Conservation (phyloP, 37 sponge, comb jelly and placozoan species). For the Cliona cf. orientalis region DNA sequence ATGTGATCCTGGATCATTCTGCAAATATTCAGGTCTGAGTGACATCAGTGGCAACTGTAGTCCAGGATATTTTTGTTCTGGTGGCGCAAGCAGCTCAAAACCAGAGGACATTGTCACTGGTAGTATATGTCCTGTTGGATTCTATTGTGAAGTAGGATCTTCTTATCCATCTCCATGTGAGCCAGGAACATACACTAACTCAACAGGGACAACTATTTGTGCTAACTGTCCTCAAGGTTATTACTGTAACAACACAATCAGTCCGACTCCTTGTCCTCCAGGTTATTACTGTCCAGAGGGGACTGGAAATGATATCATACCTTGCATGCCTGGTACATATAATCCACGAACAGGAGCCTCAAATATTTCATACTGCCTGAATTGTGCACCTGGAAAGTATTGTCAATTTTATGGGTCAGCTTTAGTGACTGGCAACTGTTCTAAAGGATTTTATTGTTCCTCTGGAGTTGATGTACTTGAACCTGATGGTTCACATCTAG, state of each 20-base stretch:
- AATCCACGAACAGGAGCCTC: background rate
- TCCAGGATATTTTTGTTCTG: background rate
- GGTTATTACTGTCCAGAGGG: background rate
- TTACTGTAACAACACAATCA: background rate
- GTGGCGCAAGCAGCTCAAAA: background rate
- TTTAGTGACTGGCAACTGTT: background rate
- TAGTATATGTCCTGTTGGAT: background rate
- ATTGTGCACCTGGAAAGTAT: background rate
- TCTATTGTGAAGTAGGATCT: background rate
- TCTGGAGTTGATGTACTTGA: background rate
- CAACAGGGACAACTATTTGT: background rate
- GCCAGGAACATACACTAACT: conserved; percentile 1
- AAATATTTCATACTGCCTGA: background rate
- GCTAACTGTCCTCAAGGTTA: background rate
- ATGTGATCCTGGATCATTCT: background rate
- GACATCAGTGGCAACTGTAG: background rate
- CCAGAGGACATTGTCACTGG: background rate
- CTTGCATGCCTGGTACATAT: background rate
- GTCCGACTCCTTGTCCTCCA: background rate
- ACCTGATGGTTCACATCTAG: background rate
- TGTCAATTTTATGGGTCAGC: background rate
- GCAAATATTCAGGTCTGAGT: background rate
- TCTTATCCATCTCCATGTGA: background rate
- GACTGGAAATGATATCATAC: background rate
- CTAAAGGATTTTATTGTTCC: conserved; percentile 3